These are phyloP conservation scores for Odontocolon sp. DNA, from an alignment of 2,888 invertebrate genomes.

Conservation along the genomic window DNA sequence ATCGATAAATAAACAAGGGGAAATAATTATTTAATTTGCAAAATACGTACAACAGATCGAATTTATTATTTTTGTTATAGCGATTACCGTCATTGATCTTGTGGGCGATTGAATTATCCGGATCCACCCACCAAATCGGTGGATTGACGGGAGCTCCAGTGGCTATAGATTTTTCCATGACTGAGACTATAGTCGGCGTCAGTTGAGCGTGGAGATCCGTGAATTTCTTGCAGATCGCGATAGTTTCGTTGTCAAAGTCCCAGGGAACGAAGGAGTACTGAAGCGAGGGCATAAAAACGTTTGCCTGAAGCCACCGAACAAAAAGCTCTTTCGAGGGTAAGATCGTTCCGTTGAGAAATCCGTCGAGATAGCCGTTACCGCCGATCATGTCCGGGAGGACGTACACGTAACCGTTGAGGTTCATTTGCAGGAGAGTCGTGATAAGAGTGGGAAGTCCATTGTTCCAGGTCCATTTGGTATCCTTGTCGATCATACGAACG, in stretches of 20 bases:
- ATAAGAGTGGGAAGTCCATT: slow-evolving; percentile 89
- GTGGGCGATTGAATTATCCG: slow-evolving; percentile 84
- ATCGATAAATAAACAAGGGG: slow-evolving; percentile 55
- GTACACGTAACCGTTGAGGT: slow-evolving; percentile 83
- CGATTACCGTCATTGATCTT: slow-evolving; percentile 79
- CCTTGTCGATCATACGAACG: slow-evolving; percentile 90
- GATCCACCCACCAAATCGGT: slow-evolving; percentile 93
- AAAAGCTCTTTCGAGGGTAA: slow-evolving; percentile 84
- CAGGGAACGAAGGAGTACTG: slow-evolving; percentile 92
- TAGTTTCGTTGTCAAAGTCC: slow-evolving; percentile 87
- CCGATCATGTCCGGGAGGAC: slow-evolving; percentile 92
- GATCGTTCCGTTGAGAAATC: slow-evolving; percentile 79
- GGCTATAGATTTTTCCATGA: slow-evolving; percentile 84
- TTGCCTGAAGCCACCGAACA: slow-evolving; percentile 90
- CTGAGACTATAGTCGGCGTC: slow-evolving; percentile 83
- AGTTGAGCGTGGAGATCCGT: slow-evolving; percentile 86
- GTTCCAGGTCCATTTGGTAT: slow-evolving; percentile 86
- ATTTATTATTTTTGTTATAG: neutral
- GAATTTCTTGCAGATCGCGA: slow-evolving; percentile 85
- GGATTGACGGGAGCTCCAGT: slow-evolving; percentile 88
- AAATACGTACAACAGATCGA: neutral
- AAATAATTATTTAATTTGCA: slow-evolving; percentile 15
- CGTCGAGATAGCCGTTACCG: slow-evolving; percentile 85
- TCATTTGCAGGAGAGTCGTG: slow-evolving; percentile 86
- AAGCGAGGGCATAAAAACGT: slow-evolving; percentile 89